Percentiles rank a stretch among this genome's conserved stretches.
These are phyloP conservation scores for Trichonephila clavipes DNA, from an alignment of 1,140 invertebrate genomes.

Conservation along the genomic window DNA sequence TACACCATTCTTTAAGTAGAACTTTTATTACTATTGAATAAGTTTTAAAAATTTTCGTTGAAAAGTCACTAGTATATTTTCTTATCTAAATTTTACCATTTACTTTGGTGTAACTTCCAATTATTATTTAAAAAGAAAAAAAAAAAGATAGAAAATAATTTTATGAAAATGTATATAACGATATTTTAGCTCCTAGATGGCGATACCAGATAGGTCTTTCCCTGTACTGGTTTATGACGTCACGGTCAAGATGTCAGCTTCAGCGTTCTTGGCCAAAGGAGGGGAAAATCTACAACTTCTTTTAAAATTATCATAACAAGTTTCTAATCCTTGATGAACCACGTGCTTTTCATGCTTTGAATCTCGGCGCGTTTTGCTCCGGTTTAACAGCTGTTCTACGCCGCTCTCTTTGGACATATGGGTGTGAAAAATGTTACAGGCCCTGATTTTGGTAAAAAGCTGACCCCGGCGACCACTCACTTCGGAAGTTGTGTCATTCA, in stretches of 20 bases:
- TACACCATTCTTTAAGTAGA: too few species aligned
- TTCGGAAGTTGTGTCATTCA: conserved; percentile 68
- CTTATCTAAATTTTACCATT: too few species aligned
- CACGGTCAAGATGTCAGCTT: conserved; percentile 65
- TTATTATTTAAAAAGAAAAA: too few species aligned
- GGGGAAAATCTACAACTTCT: conserved; percentile 21
- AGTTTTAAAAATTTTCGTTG: too few species aligned
- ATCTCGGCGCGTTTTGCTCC: not conserved
- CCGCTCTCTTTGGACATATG: conserved; percentile 1
- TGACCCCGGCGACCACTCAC: conserved; percentile 43
- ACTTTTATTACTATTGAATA: too few species aligned
- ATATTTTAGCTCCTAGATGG: not conserved
- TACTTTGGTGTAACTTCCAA: too few species aligned
- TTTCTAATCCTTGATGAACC: conserved; percentile 61
- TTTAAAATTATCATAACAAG: conserved; percentile 71
- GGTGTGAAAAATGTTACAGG: not conserved
- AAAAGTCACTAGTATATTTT: too few species aligned
- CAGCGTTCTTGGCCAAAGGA: not conserved
- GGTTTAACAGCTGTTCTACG: not conserved
- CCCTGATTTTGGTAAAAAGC: conserved; percentile 1
- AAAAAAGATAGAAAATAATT: too few species aligned
- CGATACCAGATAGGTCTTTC: not conserved
- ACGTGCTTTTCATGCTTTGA: conserved; percentile 60
- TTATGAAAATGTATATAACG: too few species aligned
- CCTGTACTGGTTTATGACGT: conserved; percentile 43